These are phyloP conservation scores for Eilema caniola DNA, from an alignment of 2,888 invertebrate genomes.

Conservation along the genomic window DNA sequence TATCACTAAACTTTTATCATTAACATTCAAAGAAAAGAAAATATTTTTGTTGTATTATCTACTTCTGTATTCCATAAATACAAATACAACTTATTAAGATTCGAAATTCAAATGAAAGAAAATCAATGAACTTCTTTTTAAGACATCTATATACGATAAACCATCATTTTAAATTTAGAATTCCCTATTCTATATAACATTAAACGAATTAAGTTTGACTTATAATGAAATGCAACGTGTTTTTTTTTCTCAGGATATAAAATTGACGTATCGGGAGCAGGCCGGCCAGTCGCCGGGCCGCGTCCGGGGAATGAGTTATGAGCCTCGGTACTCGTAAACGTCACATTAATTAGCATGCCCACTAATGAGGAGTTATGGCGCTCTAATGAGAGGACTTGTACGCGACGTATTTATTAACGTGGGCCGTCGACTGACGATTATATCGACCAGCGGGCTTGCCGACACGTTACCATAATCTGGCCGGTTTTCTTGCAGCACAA, in stretches of 20 bases:
- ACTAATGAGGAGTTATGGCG: constrained; percentile 86
- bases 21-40: background rate
- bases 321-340: constrained; percentile 78
- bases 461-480: constrained; percentile 58
- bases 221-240: constrained; percentile 37
- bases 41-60: background rate
- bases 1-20: background rate
- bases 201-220: constrained; percentile 54
- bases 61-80: background rate
- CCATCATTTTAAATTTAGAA: background rate
- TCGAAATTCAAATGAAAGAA: constrained; percentile 6
- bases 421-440: constrained; percentile 41
- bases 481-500: constrained; percentile 8
- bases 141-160: constrained; percentile 9
- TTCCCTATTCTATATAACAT: constrained; percentile 16
- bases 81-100: background rate
- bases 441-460: constrained; percentile 43
- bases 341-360: constrained; percentile 85
- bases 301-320: constrained; percentile 59
- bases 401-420: constrained; percentile 68
- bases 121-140: background rate
- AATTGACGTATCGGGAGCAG: constrained; percentile 52
- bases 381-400: constrained; percentile 83
- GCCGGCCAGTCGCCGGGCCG: constrained; percentile 30
- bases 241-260: constrained; percentile 38